Percentiles rank a stretch among this genome's conserved stretches.
Conservation (phyloP, 2,888 invertebrate species). For the Andrena bucephala region DNA sequence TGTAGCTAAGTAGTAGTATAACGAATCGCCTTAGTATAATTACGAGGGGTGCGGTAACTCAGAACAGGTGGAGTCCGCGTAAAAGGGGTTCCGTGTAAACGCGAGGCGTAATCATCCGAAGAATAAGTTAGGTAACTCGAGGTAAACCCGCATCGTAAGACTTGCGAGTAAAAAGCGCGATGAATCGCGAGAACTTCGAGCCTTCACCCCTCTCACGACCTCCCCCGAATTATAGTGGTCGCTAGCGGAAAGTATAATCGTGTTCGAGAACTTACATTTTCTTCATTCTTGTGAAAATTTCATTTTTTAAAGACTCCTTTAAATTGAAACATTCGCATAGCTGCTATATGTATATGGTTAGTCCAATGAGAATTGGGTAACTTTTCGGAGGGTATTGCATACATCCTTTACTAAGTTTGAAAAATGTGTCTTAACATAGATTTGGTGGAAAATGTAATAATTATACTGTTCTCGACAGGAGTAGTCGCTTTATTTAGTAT, state of each 20-base stretch:
- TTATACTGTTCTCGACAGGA: no score
- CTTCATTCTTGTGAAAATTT: neutral
- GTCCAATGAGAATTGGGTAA: no score
- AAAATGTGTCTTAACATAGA: no score
- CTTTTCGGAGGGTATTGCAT: no score
- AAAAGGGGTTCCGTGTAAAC: conserved; percentile 49
- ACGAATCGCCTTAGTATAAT: conserved; percentile 37
- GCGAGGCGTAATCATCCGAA: conserved; percentile 46
- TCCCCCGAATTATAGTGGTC: neutral
- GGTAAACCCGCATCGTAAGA: conserved; percentile 45
- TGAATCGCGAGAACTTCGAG: conserved; percentile 43
- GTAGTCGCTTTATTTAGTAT: no score
- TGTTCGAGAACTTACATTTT: neutral
- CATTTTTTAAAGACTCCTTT: neutral
- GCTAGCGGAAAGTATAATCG: neutral
- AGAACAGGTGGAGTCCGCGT: conserved; percentile 24
- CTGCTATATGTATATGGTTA: no score
- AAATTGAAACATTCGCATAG: neutral
- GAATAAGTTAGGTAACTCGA: conserved; percentile 44
- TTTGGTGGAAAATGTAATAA: no score
- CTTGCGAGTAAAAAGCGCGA: conserved; percentile 46
- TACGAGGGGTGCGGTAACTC: conserved; percentile 23
- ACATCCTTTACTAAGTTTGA: no score
- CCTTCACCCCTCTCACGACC: neutral
- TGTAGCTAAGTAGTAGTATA: conserved; percentile 21